Evolutionary conservation across 2,113 vertebrate genomes (phyloP), one percentile per base, ranked within the genome.

Genomic region (Catharus fuscescens): DNA sequence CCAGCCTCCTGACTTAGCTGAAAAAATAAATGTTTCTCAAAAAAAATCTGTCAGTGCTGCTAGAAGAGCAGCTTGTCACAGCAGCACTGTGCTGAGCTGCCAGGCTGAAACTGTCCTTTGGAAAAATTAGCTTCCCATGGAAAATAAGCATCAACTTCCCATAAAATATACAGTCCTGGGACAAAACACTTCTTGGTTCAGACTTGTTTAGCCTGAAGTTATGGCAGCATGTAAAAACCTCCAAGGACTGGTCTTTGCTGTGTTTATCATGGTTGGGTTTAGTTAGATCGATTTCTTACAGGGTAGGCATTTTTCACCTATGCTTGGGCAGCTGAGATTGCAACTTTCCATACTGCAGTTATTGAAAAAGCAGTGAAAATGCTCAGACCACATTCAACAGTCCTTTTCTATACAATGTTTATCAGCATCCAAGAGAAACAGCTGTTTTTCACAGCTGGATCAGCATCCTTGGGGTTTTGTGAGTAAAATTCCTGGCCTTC

Each of bases 131-230:
- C 72, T 96, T 96, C 92, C 90, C 86, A 79, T 86, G 96, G 94
- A 96, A 97, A 96, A 95, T 81, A 96, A 96, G 72, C 88, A 95
- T 81, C 80, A 81, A 32, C 85, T 94, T 96, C 92, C 90, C 72
- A 36, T 74, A 92, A 96, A 96, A 94, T 93, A 96, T 57, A 96
- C 81, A 88, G 65, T 76, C 70, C 24, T 61, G 67, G 65, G 95
- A 90, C 90, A 96, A 96, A 96, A 86, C n/a, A 34, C 52, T 96
- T 88, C 71, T 96, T 93, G 83, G 69, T 94, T 95, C 86, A 94
- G 82, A 74, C 72, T 92, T 94, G 88, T 95, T 96, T 96, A 96
- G 92, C 96, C 95, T 96, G 80, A 93, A 93, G 90, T 93, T 93
- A 88, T 54, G 85, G 79, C 82, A 95, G 92, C 6, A 0, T 94